Base-by-base conservation (phyloP, 1,140 invertebrate species). In the Leptonema lineaticorne region DNA sequence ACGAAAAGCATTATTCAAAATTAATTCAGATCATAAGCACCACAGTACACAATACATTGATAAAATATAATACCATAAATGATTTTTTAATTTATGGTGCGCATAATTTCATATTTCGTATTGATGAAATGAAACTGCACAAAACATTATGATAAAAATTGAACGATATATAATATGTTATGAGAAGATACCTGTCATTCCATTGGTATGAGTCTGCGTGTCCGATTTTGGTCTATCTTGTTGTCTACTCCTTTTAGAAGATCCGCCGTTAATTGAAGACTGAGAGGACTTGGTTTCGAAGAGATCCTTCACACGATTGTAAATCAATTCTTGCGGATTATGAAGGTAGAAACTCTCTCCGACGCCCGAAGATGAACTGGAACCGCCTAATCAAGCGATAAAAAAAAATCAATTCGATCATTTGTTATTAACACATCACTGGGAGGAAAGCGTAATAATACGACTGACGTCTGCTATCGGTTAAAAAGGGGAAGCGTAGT, bases 281-380 rank as follows among this genome's bases (percentile, higher is more conserved):
- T 53, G 46, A 2, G n/a, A 26, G 5, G 76, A 0, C 76, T 76
- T 69, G 11, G 28, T 76, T 71, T 87, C 87, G 77, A 95, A 95
- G 37, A 95, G 79, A 74, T 92, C 90, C 37, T 91, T 87, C 57
- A 92, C 89, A 46, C 90, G 83, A 73, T 90, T 90, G 75, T 92
- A 91, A 4, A 88, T 86, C 37, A 91, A 82, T 68, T 92, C 88
- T 78, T 85, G 88, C 26, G 86, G 92, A 75, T 90, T 89, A 78
- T 95, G 92, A 29, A 94, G 81, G 74, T 92, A 94, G 80, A 94
- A 95, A 6, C 92, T 90, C 70, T 91, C 88, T 18, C 86, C 85
- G 9, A 82, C 79, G 53, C 80, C 81, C 37, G 80, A 80, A 33
- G 80, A 79, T 68, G 79, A 81, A 57, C 79, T 78, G 37, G 78